Conservation (phyloP, 2,797 vertebrate species). For the Rhinichthys osculus region DNA sequence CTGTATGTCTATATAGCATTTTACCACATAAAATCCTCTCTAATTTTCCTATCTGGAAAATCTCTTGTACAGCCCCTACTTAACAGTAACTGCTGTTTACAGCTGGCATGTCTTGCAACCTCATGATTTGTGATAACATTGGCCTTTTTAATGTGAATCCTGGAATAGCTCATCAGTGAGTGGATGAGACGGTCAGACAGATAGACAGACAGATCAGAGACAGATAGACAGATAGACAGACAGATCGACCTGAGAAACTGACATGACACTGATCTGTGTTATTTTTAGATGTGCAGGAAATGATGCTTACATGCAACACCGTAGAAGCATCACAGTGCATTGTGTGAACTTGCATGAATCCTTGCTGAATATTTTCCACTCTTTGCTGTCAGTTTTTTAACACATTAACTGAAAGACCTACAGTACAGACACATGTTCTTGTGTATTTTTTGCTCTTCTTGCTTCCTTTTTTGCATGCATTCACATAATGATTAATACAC, state of each 20-base stretch:
- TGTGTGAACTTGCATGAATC: constrained; percentile 14
- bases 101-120: constrained; percentile 4
- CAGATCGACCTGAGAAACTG: constrained; percentile 44
- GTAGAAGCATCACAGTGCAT: constrained; percentile 10
- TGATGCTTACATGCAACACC: constrained; percentile 19
- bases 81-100: not conserved
- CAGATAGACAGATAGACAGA: not conserved
- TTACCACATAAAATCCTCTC: not conserved
- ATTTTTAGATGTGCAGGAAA: constrained; percentile 59
- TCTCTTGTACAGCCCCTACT: not conserved
- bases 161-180: constrained; percentile 13
- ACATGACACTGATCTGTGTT: constrained; percentile 28
- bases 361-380: constrained; percentile 23
- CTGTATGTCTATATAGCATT: not conserved
- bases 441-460: not conserved
- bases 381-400: not conserved
- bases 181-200: constrained; percentile 10
- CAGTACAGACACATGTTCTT: not conserved
- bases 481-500: not conserved
- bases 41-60: constrained; percentile 24
- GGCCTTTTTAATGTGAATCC: not conserved
- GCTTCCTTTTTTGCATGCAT: constrained; percentile 1
- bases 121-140: constrained; percentile 19
- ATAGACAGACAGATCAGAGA: constrained; percentile 18
- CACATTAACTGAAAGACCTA: not conserved